Percentiles rank a stretch among this genome's conserved stretches.
Evolutionary conservation across 2,888 invertebrate genomes (phyloP).

Genomic region (Amphipoea oculea): DNA sequence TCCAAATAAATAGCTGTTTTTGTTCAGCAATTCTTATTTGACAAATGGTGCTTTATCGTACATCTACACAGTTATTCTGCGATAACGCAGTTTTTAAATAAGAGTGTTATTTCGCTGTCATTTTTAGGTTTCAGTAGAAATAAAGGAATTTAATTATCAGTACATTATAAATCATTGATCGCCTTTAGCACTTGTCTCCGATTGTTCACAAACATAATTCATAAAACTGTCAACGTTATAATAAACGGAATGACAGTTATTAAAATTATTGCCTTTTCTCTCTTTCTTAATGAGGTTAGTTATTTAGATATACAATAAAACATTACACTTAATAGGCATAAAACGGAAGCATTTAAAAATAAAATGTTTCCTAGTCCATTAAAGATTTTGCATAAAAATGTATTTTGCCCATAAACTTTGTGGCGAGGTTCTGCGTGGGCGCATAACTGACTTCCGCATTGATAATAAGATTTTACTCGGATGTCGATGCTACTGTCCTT

Average conservation of each 20-base stretch:
- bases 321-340: background rate
- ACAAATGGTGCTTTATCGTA: conserved; percentile 37
- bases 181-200: background rate
- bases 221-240: conserved; percentile 44
- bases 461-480: conserved; percentile 14
- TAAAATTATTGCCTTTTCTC: conserved; percentile 20
- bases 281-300: background rate
- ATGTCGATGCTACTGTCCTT: conserved; percentile 9
- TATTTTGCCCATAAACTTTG: conserved; percentile 65
- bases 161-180: background rate
- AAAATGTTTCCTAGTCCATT: conserved; percentile 51
- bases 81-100: conserved; percentile 6
- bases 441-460: conserved; percentile 44
- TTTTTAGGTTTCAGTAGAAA: conserved; percentile 5
- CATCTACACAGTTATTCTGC: conserved; percentile 18
- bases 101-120: background rate
- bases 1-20: conserved; percentile 24
- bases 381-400: conserved; percentile 49
- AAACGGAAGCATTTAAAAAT: conserved; percentile 55
- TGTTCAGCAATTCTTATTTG: conserved; percentile 33
- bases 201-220: conserved; percentile 13
- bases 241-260: conserved; percentile 21
- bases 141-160: background rate
- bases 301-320: conserved; percentile 7
- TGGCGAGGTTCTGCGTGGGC: conserved; percentile 74